Evolutionary conservation across 2,797 vertebrate genomes (phyloP).

Genomic region (Morus bassanus): DNA sequence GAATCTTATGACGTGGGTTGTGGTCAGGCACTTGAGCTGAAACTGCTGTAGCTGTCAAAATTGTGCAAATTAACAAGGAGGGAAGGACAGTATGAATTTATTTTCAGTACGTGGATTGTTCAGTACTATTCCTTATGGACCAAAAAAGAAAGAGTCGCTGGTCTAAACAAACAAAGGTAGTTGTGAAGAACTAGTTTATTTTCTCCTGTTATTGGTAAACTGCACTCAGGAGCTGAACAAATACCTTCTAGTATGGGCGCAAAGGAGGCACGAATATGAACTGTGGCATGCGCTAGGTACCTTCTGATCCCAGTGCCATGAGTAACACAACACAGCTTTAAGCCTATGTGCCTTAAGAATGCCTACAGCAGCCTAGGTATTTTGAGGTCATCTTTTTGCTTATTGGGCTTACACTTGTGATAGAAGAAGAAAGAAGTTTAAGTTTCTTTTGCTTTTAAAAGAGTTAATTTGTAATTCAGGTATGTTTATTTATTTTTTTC

Average conservation of each 20-base stretch:
- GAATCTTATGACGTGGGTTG: neutral
- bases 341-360: neutral
- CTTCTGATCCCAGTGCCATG: neutral
- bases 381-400: neutral
- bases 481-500: neutral
- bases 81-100: neutral
- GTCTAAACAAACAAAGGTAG: neutral
- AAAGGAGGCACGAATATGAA: neutral
- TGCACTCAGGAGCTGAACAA: neutral
- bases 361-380: neutral
- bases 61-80: neutral
- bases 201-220: neutral
- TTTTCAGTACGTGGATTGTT: neutral
- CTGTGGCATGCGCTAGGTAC: neutral
- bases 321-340: neutral
- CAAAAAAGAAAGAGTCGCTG: neutral
- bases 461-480: neutral
- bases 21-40: neutral
- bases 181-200: fast-evolving
- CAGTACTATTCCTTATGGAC: neutral
- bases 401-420: neutral
- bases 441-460: neutral
- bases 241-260: neutral
- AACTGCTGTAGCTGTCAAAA: neutral
- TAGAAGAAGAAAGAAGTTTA: neutral